Evolutionary conservation across 2,797 vertebrate genomes (phyloP), one percentile per base, ranked within the genome.

Genomic region (Schizothorax lantsangensis): DNA sequence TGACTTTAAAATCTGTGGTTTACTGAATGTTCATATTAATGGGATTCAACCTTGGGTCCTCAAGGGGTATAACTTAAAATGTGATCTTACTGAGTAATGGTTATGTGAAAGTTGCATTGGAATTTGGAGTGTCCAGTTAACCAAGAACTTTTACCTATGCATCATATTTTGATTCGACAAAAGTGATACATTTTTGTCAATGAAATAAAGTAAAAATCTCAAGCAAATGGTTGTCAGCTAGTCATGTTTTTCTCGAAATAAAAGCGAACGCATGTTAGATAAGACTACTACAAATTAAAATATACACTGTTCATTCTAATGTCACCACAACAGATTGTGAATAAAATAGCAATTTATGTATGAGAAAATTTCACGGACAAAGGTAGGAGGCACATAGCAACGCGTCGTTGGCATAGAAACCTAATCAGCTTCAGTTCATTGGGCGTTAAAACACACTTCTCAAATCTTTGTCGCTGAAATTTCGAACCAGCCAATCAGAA

Each of bases 401-500:
- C 68, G 68, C 84, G 54, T 81, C 69, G 84, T 81, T 86, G 21
- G 14, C 17, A 49, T 33, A 54, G 79, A 52, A 74, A 81, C 85
- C 10, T 12, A 36, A 62, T 26, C 38, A 2, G 71, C 33, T 81
- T 74, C 23, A 5, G 57, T 75, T 66, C 69, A 43, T 75, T 86
- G 85, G 85, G 17, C 69, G 84, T 78, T 66, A 17, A 17, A 64
- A 72, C 36, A 19, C 45, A 36, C 40, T 17, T 66, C 30, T 74
- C 33, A 49, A 47, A 8, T 21, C 14, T 21, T 62, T 21, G 12
- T 75, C 33, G 52, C 23, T 52, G 4, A 80, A 54, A 15, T 75
- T 85, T 86, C 52, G 71, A 86, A 86, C 2, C 30, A 66, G 36
- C 85, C 85, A 86, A 86, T 86, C 6, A 75, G 43, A 66, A 64